Evolutionary conservation across 2,888 invertebrate species (phyloP).

Genomic region (Anthophora plumipes): DNA sequence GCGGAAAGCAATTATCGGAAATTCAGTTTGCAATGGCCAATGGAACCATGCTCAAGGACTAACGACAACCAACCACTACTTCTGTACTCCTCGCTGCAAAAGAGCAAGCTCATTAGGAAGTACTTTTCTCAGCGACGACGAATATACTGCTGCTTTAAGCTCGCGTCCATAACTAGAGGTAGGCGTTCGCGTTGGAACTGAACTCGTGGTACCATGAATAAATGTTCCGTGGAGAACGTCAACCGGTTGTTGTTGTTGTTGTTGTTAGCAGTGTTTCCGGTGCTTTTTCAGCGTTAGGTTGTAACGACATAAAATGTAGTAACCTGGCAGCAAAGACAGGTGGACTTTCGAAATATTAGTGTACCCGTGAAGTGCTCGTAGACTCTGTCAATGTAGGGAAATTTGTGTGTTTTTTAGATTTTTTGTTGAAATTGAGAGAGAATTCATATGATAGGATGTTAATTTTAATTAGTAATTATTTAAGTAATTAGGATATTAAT

Average conservation of each 20-base stretch:
- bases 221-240: neutral
- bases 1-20: constrained; percentile 83
- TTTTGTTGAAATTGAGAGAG: too few species aligned
- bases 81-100: constrained; percentile 35
- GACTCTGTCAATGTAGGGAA: too few species aligned
- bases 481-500: too few species aligned
- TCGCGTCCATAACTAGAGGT: neutral
- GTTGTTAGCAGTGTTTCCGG: neutral
- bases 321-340: too few species aligned
- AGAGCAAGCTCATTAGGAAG: constrained; percentile 64
- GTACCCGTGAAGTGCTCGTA: too few species aligned
- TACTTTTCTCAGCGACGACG: constrained; percentile 44
- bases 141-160: constrained; percentile 11
- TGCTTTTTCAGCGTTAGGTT: neutral
- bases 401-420: too few species aligned
- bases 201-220: neutral
- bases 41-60: constrained; percentile 63
- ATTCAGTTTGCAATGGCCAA: constrained; percentile 81
- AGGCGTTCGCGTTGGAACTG: neutral
- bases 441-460: too few species aligned
- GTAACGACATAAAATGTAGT: neutral
- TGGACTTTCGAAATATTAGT: too few species aligned
- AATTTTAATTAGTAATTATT: too few species aligned
- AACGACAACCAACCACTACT: constrained; percentile 40
- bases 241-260: neutral